These are phyloP conservation scores for Rhopilema esculentum DNA, from an alignment of 30 jellyfish, hydroid and myxozoan genomes.

Conservation along the genomic window DNA sequence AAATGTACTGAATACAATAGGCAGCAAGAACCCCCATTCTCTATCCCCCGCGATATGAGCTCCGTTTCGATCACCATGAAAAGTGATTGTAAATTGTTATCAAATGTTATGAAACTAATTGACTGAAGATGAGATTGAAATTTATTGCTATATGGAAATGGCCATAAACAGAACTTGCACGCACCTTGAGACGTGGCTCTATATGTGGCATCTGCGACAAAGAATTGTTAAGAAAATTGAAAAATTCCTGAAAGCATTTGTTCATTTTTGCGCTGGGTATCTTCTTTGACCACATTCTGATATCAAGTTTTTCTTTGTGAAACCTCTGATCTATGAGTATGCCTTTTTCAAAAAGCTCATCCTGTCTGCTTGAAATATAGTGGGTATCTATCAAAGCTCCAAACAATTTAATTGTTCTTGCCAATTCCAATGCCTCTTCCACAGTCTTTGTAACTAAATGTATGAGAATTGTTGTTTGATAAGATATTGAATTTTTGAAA, in stretches of 20 bases:
- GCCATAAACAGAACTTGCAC: too few relatives aligned
- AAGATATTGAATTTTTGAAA: too few relatives aligned
- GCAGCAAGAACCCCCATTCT: too few relatives aligned
- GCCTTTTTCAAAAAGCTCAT: constrained; percentile 15
- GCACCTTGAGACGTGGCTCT: not conserved
- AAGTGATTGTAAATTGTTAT: too few relatives aligned
- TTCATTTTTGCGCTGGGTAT: not conserved
- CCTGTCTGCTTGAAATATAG: constrained; percentile 39
- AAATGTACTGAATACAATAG: too few relatives aligned
- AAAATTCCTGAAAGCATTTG: not conserved
- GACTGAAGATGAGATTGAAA: too few relatives aligned
- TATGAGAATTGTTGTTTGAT: too few relatives aligned
- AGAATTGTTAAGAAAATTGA: not conserved
- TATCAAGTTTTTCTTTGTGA: not conserved
- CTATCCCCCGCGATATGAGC: too few relatives aligned
- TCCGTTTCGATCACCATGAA: too few relatives aligned
- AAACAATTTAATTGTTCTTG: constrained; percentile 17
- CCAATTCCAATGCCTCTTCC: constrained; percentile 51
- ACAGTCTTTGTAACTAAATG: constrained; percentile 34
- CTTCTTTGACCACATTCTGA: constrained; percentile 1
- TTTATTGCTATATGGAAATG: too few relatives aligned
- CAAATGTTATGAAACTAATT: too few relatives aligned
- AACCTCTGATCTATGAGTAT: constrained; percentile 38
- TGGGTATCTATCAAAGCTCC: constrained; percentile 66
- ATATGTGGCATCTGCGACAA: not conserved